phyloP scores from a whole-genome alignment of 2,888 invertebrate genomes.

The Nephrotoma appendiculata region DNA sequence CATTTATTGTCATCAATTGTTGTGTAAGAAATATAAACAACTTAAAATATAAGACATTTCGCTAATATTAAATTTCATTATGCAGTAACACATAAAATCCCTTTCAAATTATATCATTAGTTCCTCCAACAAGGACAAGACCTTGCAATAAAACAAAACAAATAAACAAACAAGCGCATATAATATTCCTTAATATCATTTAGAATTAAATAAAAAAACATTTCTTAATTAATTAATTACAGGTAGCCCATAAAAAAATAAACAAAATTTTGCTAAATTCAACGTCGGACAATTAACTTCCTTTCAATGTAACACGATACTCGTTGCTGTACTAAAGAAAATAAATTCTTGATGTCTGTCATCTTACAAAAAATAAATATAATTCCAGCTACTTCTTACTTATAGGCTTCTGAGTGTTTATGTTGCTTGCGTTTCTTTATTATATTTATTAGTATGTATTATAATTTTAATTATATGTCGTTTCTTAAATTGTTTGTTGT shows the following conservation, averaged over 20 bases:
- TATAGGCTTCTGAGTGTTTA: background rate
- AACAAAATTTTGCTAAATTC: background rate
- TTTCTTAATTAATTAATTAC: background rate
- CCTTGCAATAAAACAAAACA: background rate
- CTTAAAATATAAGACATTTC: background rate
- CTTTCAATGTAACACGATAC: background rate
- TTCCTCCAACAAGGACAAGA: background rate
- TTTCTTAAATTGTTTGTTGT: background rate
- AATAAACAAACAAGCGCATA: background rate
- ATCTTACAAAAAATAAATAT: background rate
- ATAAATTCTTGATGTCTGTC: background rate
- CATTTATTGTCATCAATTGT: no score
- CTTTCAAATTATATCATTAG: background rate
- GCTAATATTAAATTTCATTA: background rate
- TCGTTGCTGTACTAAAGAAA: background rate
- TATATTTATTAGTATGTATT: background rate
- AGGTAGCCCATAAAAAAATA: background rate
- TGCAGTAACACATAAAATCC: background rate
- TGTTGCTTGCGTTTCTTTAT: background rate
- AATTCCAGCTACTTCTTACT: background rate
- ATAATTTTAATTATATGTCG: background rate
- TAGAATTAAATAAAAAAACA: background rate
- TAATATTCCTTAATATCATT: background rate
- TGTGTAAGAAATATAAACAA: no score
- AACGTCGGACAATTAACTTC: background rate